These are phyloP conservation scores for Gymnocheta viridis DNA, from an alignment of 2,888 invertebrate species.

Conservation along the genomic window DNA sequence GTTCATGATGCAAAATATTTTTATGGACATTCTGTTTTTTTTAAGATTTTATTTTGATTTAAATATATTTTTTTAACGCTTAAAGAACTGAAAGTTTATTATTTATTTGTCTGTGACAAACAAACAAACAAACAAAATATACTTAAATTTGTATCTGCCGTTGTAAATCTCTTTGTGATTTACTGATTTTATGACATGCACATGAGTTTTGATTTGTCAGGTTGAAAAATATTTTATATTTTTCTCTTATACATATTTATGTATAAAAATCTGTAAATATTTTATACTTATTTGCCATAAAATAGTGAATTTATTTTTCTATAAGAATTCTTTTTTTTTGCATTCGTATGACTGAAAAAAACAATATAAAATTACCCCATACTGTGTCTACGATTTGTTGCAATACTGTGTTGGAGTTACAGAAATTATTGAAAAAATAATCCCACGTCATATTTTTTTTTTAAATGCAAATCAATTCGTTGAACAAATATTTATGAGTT, in stretches of 20 bases:
- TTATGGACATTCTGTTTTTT: background rate
- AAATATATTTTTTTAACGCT: background rate
- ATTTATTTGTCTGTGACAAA: constrained; percentile 7
- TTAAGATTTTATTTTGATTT: background rate
- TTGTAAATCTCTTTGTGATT: constrained; percentile 37
- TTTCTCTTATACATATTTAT: background rate
- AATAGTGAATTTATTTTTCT: background rate
- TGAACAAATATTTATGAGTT: constrained; percentile 29
- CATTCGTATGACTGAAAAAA: background rate
- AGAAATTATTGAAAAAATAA: background rate
- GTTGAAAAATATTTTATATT: constrained; percentile 30
- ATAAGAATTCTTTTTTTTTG: background rate
- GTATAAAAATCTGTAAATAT: too few species aligned
- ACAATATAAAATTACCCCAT: constrained; percentile 39
- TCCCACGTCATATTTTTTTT: constrained; percentile 12
- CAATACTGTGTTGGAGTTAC: constrained; percentile 37
- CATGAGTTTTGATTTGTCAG: constrained; percentile 52
- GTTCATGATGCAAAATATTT: background rate
- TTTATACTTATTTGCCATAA: background rate
- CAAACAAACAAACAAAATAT: background rate
- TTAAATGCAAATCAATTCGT: constrained; percentile 29
- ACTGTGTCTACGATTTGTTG: background rate
- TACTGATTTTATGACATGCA: constrained; percentile 37
- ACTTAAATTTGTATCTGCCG: background rate
- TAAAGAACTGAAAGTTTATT: background rate